These are phyloP conservation scores for Hemiprocne comata DNA, from an alignment of 2,113 vertebrate genomes.

Conservation along the genomic window DNA sequence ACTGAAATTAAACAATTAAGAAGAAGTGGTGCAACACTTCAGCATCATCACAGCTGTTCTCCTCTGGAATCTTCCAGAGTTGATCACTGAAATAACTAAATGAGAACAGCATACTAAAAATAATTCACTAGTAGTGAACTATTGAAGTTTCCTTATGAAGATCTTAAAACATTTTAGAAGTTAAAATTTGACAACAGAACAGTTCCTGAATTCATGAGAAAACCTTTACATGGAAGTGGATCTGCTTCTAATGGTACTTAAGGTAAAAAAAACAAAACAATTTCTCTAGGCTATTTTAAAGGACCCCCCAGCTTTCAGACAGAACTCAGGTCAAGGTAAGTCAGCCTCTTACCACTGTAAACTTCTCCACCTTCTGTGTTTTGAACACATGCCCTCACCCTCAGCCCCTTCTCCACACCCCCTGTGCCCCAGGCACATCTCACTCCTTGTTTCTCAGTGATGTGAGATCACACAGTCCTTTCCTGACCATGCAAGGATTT, in stretches of 20 bases:
- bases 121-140: neutral
- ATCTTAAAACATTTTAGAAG: neutral
- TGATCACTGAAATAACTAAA: neutral
- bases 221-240: neutral
- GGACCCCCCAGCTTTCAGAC: neutral
- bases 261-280: fast-evolving
- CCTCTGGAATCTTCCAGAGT: neutral
- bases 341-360: neutral
- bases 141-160: neutral
- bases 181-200: neutral
- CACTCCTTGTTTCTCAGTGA: fast-evolving
- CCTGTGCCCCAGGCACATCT: too few species aligned
- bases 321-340: neutral
- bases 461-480: neutral
- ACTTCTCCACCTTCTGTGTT: neutral
- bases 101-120: neutral
- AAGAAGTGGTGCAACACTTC: neutral
- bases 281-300: neutral
- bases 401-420: too few species aligned
- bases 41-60: neutral
- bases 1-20: neutral
- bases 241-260: neutral
- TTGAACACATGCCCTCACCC: neutral
- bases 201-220: neutral
- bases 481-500: fast-evolving